Base-by-base conservation (phyloP, 1,140 invertebrate genomes). In the Zaprionus lachaisei region DNA sequence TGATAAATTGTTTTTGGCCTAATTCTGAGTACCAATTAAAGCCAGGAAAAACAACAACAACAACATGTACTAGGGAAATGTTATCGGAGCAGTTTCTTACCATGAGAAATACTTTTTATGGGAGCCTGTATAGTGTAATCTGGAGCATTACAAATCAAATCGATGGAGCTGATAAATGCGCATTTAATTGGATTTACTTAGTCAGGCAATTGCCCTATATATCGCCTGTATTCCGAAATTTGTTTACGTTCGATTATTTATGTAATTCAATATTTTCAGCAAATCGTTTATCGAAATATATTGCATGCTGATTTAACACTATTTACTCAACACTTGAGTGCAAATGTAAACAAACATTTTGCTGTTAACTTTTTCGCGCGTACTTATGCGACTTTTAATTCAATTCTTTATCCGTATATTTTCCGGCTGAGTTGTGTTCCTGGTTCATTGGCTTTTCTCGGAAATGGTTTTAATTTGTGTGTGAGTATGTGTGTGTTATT, bases 21-120 rank as follows among this genome's bases (percentile, higher is more conserved):
- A 85, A 64, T 85, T 86, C 82, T 76, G 79, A 76, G 82, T 84
- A 84, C 79, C 79, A 84, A 84, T 84, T 84, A 86, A 85, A 86
- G 26, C 66, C 34, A 58, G 63, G 66, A 84, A 73, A 80, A 67
- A 34, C 37, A 76, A 71, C 5, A 28, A 38, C 5, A 24, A 47
- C 74, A 66, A 77, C 65, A 79, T 51, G 58, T 17, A 66, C 37
- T 72, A 7, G 6, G 15, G 4, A 41, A 76, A 60, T 64, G 55
- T 76, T 76, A 76, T 76, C 73, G 47, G 11, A 51, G 47, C 12
- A 22, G 47, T 14, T 20, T 24, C 41, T 51, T 20, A 20, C 20
- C 61, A 67, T 51, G 24, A 15, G 38, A 47, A 68, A 20, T 22
- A 51, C 9, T 5, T 51, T 51, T 51, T 24, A 24, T 51, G 47